Evolutionary conservation across 2,888 invertebrate species (phyloP).

Genomic region (Andrena bicolor): DNA sequence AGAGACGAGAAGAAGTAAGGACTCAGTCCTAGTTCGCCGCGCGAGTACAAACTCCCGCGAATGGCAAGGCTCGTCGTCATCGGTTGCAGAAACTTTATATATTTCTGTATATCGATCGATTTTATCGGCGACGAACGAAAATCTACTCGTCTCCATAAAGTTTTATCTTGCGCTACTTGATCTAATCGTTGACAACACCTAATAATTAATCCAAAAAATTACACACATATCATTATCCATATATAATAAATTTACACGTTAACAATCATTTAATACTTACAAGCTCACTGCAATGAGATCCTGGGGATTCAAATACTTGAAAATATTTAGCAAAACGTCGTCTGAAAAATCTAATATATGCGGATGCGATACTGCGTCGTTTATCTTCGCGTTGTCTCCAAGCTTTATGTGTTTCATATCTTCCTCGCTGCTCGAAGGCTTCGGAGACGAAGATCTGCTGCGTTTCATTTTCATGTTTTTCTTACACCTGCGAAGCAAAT

Average conservation of each 20-base stretch:
- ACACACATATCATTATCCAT: background rate
- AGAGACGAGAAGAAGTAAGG: conserved; percentile 81
- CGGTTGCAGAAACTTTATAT: conserved; percentile 84
- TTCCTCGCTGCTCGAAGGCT: conserved; percentile 77
- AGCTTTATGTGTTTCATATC: conserved; percentile 73
- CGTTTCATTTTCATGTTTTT: conserved; percentile 80
- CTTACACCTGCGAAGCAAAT: conserved; percentile 51
- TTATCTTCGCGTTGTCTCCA: conserved; percentile 57
- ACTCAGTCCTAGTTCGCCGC: conserved; percentile 82
- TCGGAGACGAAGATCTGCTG: conserved; percentile 80
- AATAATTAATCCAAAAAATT: conserved; percentile 31
- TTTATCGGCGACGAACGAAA: conserved; percentile 81
- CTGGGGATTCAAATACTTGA: conserved; percentile 83
- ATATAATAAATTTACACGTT: conserved; percentile 11
- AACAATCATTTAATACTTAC: conserved; percentile 81
- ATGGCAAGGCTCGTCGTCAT: conserved; percentile 83
- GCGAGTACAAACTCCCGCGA: conserved; percentile 76
- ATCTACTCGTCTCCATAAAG: conserved; percentile 86
- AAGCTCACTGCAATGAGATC: conserved; percentile 86
- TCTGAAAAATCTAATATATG: conserved; percentile 87
- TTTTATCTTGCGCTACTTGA: conserved; percentile 85
- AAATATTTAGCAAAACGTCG: conserved; percentile 86
- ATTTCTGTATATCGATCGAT: conserved; percentile 83
- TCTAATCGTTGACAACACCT: conserved; percentile 86
- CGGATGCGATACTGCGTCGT: conserved; percentile 52